These are phyloP conservation scores for Momotus momota DNA, from an alignment of 2,797 vertebrate genomes.

Conservation along the genomic window DNA sequence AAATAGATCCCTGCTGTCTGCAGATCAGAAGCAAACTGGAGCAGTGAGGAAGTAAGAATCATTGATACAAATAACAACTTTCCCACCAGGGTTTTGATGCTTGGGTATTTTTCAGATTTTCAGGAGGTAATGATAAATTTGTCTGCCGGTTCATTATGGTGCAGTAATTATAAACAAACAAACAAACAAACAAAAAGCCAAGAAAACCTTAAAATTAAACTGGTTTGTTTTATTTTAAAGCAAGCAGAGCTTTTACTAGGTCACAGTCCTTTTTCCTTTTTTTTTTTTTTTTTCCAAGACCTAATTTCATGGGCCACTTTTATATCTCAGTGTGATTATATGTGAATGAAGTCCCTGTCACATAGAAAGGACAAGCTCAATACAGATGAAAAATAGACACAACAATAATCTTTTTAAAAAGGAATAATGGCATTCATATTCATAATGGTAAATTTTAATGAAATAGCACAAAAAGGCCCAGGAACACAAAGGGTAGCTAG, in stretches of 20 bases:
- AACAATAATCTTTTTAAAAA: conserved; percentile 50
- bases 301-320: conserved; percentile 45
- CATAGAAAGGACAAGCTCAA: conserved; percentile 54
- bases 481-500: conserved; percentile 13
- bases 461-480: conserved; percentile 1
- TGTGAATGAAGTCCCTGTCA: conserved; percentile 43
- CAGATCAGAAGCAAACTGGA: not conserved
- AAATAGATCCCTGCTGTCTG: not conserved
- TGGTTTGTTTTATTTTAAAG: not conserved
- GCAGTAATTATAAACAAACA: not conserved
- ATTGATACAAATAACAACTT: not conserved
- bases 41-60: not conserved
- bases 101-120: not conserved
- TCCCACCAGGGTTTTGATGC: not conserved
- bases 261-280: not conserved
- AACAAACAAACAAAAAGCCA: not conserved
- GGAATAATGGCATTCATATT: conserved; percentile 45
- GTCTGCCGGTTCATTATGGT: not conserved
- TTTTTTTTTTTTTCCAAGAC: not conserved
- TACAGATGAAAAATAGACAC: conserved; percentile 24
- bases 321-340: conserved; percentile 3
- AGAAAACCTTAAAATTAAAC: not conserved
- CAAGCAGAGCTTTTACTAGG: not conserved
- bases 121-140: not conserved
- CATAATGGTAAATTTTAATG: conserved; percentile 56